Evolutionary conservation across 37 sponge, comb jelly and placozoan species (phyloP).

Genomic region (Bolinopsis microptera): DNA sequence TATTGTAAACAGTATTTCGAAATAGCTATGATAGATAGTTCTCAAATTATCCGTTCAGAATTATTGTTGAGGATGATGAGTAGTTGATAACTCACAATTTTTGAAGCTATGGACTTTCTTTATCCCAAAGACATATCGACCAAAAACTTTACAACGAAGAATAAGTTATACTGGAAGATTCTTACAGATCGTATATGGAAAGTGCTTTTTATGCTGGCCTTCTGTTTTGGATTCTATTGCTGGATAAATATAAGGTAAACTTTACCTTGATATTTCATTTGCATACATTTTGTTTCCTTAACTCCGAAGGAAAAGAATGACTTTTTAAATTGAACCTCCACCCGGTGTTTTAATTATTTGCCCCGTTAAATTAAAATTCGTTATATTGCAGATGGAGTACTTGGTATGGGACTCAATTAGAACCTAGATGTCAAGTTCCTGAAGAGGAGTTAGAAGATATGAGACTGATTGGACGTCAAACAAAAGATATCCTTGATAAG

Average conservation of each 20-base stretch:
- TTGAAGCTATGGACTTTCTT: background rate
- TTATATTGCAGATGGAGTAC: background rate
- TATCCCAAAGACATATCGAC: background rate
- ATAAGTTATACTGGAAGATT: slow-evolving; percentile 3
- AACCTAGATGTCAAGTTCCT: slow-evolving; percentile 26
- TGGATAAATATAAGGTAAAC: slow-evolving; percentile 9
- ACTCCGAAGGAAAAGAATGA: no score
- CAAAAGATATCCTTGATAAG: background rate
- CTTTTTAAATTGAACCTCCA: no score
- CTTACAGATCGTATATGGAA: slow-evolving; percentile 4
- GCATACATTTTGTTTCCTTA: no score
- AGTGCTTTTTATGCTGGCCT: background rate
- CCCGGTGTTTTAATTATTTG: no score
- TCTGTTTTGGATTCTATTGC: background rate
- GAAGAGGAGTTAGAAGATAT: slow-evolving; percentile 24
- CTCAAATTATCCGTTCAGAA: no score
- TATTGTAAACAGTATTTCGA: no score
- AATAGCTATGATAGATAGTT: no score
- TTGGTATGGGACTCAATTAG: slow-evolving; percentile 17
- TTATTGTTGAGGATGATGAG: no score
- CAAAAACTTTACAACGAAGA: background rate
- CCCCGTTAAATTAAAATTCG: no score
- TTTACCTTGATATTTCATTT: background rate
- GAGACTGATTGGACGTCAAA: background rate
- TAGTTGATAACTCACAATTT: no score